phyloP scores from a whole-genome alignment of 2,113 vertebrate species.

The Desmodus rotundus region DNA sequence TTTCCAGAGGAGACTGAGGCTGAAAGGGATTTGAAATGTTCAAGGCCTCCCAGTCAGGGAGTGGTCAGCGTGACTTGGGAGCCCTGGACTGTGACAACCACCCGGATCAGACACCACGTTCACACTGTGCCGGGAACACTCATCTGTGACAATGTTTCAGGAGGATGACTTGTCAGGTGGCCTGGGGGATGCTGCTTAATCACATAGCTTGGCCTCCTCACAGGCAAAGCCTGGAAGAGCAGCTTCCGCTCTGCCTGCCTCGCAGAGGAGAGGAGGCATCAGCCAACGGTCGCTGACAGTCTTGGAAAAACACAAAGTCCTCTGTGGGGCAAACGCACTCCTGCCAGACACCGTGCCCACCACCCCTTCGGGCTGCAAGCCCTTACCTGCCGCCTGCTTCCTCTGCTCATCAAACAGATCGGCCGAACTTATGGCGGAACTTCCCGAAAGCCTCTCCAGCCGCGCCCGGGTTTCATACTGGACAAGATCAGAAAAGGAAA shows the following conservation, averaged over 20 bases:
- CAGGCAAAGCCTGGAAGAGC: rapidly evolving
- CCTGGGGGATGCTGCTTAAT: neutral
- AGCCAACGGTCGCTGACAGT: rapidly evolving
- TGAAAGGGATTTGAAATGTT: rapidly evolving
- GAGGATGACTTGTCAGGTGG: neutral
- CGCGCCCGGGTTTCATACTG: conserved; percentile 92
- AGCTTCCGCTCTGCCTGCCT: neutral
- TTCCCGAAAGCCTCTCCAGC: conserved; percentile 90
- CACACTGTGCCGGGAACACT: neutral
- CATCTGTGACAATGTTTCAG: rapidly evolving
- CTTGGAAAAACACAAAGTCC: neutral
- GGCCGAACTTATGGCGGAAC: conserved; percentile 91
- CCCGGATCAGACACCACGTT: rapidly evolving
- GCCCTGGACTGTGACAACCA: too few species aligned
- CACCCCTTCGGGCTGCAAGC: rapidly evolving
- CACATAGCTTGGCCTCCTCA: neutral
- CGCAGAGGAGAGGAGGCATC: neutral
- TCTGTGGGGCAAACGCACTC: rapidly evolving
- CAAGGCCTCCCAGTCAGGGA: neutral
- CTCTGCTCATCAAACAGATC: conserved; percentile 95
- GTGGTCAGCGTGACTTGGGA: neutral
- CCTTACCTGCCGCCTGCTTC: conserved; percentile 84
- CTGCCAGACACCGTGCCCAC: rapidly evolving
- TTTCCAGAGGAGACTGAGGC: neutral
- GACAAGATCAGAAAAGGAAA: neutral